Conservation (phyloP, 1,140 invertebrate species). For the Eriosoma lanigerum region DNA sequence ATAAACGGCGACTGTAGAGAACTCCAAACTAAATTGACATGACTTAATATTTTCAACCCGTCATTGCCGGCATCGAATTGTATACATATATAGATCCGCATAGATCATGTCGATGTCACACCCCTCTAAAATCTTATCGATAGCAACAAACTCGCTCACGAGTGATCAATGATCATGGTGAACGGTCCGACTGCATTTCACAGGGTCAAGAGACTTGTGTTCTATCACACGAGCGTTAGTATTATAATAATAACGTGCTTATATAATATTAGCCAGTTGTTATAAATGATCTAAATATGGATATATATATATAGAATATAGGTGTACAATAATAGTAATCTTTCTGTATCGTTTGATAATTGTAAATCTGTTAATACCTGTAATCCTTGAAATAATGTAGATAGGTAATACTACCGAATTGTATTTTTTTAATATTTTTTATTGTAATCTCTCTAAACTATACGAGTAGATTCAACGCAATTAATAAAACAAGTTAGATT, state of each 20-base stretch:
- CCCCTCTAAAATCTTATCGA: neutral
- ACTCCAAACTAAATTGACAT: too few species aligned
- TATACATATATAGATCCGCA: too few species aligned
- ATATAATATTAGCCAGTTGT: too few species aligned
- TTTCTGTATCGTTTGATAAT: neutral
- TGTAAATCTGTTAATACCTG: conserved; percentile 2
- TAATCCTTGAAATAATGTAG: conserved; percentile 7
- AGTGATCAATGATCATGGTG: neutral
- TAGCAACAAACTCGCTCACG: neutral
- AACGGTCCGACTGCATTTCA: neutral
- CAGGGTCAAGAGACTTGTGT: conserved; percentile 44
- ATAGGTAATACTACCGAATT: conserved; percentile 15
- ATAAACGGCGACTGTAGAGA: too few species aligned
- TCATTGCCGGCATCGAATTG: too few species aligned
- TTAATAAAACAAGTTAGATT: too few species aligned
- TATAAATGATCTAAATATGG: conserved; percentile 31
- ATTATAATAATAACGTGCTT: too few species aligned
- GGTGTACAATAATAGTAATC: neutral
- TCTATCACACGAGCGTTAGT: neutral
- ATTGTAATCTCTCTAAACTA: too few species aligned
- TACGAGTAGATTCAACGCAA: too few species aligned
- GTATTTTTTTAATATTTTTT: neutral
- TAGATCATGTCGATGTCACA: too few species aligned
- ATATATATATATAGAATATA: too few species aligned
- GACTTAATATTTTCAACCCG: too few species aligned